A percentile compares a stretch with the other conserved stretches of the same genome.
Conservation (phyloP, 35 echinoderm and acorn worm species). For the Anneissia japonica region DNA sequence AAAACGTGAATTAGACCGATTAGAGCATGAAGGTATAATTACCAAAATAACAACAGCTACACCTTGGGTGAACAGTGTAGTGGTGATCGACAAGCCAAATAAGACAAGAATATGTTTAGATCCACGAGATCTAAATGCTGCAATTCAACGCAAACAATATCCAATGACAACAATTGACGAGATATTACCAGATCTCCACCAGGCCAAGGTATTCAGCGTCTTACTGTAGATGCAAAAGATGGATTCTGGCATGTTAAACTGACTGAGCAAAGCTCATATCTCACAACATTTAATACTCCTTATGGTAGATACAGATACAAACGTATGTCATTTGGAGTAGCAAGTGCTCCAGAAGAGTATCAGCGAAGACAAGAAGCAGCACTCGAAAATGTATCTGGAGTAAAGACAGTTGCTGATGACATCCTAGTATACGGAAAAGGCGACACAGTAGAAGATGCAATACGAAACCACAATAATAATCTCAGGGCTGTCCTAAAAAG, state of each 20-base stretch:
- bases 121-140: constrained; percentile 62
- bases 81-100: constrained; percentile 40
- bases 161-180: constrained; percentile 61
- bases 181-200: constrained; percentile 29
- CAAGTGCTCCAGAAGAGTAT: not conserved
- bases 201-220: constrained; percentile 33
- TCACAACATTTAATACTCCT: constrained; percentile 58
- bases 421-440: constrained; percentile 51
- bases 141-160: constrained; percentile 42
- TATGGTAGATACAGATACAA: constrained; percentile 56
- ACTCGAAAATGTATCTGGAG: constrained; percentile 40
- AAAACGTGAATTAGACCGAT: constrained; percentile 38
- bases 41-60: constrained; percentile 38
- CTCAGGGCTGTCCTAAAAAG: constrained; percentile 44
- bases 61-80: constrained; percentile 56
- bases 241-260: constrained; percentile 46
- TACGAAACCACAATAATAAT: constrained; percentile 25
- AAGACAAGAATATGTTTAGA: constrained; percentile 69
- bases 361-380: not conserved
- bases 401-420: constrained; percentile 52
- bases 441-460: constrained; percentile 37
- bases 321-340: not conserved
- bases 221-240: constrained; percentile 17
- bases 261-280: constrained; percentile 5
- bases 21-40: constrained; percentile 32